Percentiles rank a stretch among this genome's conserved stretches.
phyloP scores from a whole-genome alignment of 1,140 invertebrate genomes.

The Capitella teleta region DNA sequence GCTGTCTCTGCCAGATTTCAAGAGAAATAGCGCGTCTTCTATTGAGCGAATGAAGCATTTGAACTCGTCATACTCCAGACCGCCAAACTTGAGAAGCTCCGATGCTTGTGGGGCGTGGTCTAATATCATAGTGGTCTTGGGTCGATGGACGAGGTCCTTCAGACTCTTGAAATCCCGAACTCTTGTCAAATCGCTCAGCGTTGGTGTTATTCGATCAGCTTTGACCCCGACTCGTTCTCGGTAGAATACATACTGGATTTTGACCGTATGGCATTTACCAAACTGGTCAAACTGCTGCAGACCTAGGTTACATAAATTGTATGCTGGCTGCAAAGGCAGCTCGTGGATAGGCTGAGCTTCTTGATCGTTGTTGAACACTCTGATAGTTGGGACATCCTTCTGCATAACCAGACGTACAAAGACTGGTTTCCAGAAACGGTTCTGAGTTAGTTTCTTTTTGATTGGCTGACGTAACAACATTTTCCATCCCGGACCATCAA shows the following conservation, averaged over 20 bases:
- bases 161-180: constrained; percentile 18
- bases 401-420: constrained; percentile 74
- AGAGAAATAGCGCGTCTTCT: constrained; percentile 60
- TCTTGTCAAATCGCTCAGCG: constrained; percentile 14
- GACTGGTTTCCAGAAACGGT: constrained; percentile 94
- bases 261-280: constrained; percentile 97
- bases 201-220: constrained; percentile 76
- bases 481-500: constrained; percentile 82
- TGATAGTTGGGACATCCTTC: constrained; percentile 47
- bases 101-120: constrained; percentile 93
- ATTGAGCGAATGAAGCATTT: constrained; percentile 78
- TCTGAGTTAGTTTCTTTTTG: constrained; percentile 89
- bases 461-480: constrained; percentile 90
- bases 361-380: constrained; percentile 19
- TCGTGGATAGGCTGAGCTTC: constrained; percentile 43
- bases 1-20: constrained; percentile 28
- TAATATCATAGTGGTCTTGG: constrained; percentile 56
- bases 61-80: constrained; percentile 75
- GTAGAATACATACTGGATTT: constrained; percentile 96
- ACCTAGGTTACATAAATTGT: constrained; percentile 61
- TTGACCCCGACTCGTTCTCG: constrained; percentile 93
- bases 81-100: constrained; percentile 91
- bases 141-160: constrained; percentile 20
- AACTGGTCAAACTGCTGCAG: constrained; percentile 96
- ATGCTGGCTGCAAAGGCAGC: constrained; percentile 80